A percentile compares a stretch with the other conserved stretches of the same genome.
These are phyloP conservation scores for Lucilia sericata DNA, from an alignment of 1,140 invertebrate species.

Conservation along the genomic window DNA sequence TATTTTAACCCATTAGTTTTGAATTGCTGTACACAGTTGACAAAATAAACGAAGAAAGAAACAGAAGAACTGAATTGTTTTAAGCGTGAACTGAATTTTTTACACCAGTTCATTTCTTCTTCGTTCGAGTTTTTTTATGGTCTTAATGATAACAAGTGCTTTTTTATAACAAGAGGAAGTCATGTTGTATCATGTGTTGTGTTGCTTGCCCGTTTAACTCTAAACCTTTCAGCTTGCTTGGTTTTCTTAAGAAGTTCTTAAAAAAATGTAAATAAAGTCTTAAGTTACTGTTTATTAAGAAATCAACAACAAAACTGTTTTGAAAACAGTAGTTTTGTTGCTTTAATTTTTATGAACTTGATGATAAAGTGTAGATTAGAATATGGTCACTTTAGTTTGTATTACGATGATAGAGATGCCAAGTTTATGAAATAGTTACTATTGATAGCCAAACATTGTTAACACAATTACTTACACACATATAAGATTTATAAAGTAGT, in stretches of 20 bases:
- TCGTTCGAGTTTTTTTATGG: neutral
- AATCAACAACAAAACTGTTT: neutral
- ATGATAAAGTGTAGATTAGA: neutral
- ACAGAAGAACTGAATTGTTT: neutral
- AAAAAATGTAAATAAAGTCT: neutral
- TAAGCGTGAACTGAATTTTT: conserved; percentile 16
- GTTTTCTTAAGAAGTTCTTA: no score
- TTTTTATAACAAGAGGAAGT: conserved; percentile 22
- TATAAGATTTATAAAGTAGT: no score
- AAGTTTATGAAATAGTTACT: neutral
- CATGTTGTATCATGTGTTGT: neutral
- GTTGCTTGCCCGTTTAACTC: neutral
- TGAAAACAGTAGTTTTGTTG: neutral
- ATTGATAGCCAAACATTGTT: no score
- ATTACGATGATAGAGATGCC: neutral
- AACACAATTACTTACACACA: no score
- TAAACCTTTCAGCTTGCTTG: no score
- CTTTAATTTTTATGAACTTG: conserved; percentile 12
- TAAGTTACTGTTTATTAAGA: conserved; percentile 13
- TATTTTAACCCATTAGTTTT: neutral
- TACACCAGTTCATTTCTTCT: neutral
- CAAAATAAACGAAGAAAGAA: neutral
- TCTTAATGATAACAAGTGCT: conserved; percentile 21
- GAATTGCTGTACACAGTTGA: neutral
- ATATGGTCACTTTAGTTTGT: neutral